Percentiles rank a stretch among this genome's conserved stretches.
phyloP scores from a whole-genome alignment of 2,113 vertebrate genomes.

The Ciconia stormi region DNA sequence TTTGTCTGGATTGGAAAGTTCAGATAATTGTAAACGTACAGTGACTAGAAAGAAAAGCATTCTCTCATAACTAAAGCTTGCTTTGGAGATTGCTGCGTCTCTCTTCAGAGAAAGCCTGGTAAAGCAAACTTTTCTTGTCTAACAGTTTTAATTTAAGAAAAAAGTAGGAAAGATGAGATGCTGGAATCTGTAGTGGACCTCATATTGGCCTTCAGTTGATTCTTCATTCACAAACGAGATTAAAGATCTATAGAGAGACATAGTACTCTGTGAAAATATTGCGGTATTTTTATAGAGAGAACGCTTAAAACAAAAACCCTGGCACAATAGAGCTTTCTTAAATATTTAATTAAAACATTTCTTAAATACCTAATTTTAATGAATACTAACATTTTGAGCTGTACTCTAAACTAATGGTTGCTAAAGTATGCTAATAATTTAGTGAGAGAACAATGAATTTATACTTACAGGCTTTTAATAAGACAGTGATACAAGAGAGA shows the following conservation, averaged over 20 bases:
- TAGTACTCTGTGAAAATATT: not conserved
- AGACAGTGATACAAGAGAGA: not conserved
- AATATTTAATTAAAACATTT: not conserved
- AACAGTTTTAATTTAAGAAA: not conserved
- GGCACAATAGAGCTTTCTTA: not conserved
- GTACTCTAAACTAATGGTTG: constrained; percentile 29
- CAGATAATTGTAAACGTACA: not conserved
- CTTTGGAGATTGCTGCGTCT: not conserved
- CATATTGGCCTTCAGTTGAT: not conserved
- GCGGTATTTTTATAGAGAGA: not conserved
- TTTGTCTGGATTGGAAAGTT: not conserved
- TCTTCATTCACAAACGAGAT: not conserved
- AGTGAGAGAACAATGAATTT: not conserved
- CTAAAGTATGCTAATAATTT: constrained; percentile 22
- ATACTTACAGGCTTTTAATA: not conserved
- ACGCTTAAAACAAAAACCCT: not conserved
- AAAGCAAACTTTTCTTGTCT: not conserved
- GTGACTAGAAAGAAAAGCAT: constrained; percentile 17
- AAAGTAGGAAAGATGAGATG: not conserved
- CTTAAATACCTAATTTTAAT: not conserved
- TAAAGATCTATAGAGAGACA: not conserved
- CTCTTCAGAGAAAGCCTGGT: not conserved
- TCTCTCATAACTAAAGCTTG: not conserved
- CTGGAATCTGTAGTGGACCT: not conserved
- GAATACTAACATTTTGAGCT: not conserved